Percentiles rank a stretch among this genome's conserved stretches.
Evolutionary conservation across 2,888 invertebrate genomes (phyloP).

Genomic region (Miltochrista miniata): DNA sequence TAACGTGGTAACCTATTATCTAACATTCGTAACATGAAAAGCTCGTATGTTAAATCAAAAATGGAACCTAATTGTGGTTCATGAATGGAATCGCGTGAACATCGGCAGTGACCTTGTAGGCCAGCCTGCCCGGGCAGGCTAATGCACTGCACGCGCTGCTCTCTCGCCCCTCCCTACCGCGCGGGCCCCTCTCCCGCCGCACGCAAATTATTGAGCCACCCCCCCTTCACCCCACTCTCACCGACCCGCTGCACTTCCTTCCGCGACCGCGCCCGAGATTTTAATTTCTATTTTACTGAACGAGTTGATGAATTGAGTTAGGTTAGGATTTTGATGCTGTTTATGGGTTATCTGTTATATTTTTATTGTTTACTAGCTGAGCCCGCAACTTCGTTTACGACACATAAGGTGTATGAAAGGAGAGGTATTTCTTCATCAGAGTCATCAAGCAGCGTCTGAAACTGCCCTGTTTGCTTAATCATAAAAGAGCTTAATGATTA

Average conservation of each 20-base stretch:
- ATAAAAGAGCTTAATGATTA: too few relatives aligned
- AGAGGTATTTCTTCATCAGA: too few relatives aligned
- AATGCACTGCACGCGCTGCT: conserved; percentile 51
- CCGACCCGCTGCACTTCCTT: conserved; percentile 62
- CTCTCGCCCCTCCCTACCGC: conserved; percentile 22
- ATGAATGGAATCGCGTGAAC: conserved; percentile 71
- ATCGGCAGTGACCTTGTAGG: conserved; percentile 74
- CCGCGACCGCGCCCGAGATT: conserved; percentile 60
- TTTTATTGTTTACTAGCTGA: too few relatives aligned
- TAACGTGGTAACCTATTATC: conserved; percentile 4
- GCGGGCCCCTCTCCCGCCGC: conserved; percentile 39
- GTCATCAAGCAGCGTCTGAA: too few relatives aligned
- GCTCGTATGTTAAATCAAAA: conserved; percentile 48
- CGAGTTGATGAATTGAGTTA: conserved; percentile 35
- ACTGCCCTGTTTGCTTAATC: too few relatives aligned
- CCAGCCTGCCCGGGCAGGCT: conserved; percentile 61
- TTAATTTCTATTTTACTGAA: conserved; percentile 52
- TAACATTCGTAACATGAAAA: conserved; percentile 11
- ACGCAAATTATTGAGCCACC: conserved; percentile 72
- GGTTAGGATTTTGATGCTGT: neutral
- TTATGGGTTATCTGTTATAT: neutral
- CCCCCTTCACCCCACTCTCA: conserved; percentile 22
- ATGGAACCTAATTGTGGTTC: conserved; percentile 56
- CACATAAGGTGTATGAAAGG: too few relatives aligned
- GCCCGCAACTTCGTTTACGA: too few relatives aligned